phyloP scores from a whole-genome alignment of 2,888 invertebrate genomes.

The Platerodrilus igneus region DNA sequence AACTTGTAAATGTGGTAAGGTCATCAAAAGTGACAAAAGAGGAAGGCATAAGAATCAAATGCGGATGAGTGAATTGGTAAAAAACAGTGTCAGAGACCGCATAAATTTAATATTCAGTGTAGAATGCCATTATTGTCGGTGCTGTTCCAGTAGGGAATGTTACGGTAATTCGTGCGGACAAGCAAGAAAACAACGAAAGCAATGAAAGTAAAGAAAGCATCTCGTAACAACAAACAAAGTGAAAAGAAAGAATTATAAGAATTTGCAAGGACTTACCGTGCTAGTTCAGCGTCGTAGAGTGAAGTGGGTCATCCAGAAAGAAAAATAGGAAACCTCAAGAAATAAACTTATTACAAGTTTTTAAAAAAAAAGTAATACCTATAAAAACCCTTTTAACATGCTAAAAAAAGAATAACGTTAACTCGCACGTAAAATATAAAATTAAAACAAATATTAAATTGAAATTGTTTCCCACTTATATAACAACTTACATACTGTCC shows the following conservation, averaged over 20 bases:
- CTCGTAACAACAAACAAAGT: too few species aligned
- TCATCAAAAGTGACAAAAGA: slow-evolving; percentile 26
- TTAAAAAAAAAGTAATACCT: too few species aligned
- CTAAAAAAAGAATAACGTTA: slow-evolving; percentile 18
- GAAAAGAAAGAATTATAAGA: too few species aligned
- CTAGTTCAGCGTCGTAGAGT: too few species aligned
- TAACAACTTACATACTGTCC: too few species aligned
- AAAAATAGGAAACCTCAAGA: too few species aligned
- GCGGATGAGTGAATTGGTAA: slow-evolving; percentile 22
- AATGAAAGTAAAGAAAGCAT: too few species aligned
- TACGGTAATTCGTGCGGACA: slow-evolving; percentile 28
- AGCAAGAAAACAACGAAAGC: too few species aligned
- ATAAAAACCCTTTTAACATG: slow-evolving; percentile 6
- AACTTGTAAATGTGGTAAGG: slow-evolving; percentile 11
- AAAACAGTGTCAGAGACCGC: slow-evolving; percentile 25
- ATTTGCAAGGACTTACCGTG: too few species aligned
- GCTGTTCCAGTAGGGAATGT: slow-evolving; percentile 26
- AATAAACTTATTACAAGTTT: too few species aligned
- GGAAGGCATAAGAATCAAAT: slow-evolving; percentile 32
- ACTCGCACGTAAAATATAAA: slow-evolving; percentile 5
- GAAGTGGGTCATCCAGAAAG: too few species aligned
- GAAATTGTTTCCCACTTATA: too few species aligned
- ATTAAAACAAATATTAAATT: slow-evolving; percentile 2
- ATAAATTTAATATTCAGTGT: slow-evolving; percentile 32
- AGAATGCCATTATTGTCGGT: slow-evolving; percentile 31